Percentiles rank a stretch among this genome's conserved stretches.
These are phyloP conservation scores for Parthenolecanium corni DNA, from an alignment of 2,888 invertebrate genomes.

Conservation along the genomic window DNA sequence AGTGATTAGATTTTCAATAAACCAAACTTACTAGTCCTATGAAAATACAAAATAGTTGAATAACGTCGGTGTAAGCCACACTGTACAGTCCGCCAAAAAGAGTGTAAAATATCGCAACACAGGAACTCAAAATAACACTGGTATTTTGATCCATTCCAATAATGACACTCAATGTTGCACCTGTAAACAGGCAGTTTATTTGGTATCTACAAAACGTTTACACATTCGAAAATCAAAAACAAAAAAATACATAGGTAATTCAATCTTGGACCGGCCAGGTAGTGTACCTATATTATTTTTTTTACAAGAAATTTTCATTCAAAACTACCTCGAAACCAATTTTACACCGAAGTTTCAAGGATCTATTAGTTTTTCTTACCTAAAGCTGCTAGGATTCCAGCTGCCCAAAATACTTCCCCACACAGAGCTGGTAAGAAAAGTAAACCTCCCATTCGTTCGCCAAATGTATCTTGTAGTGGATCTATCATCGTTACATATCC, in stretches of 20 bases:
- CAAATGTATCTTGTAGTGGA: constrained; percentile 92
- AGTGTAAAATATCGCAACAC: constrained; percentile 94
- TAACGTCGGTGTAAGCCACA: constrained; percentile 97
- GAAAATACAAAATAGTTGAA: constrained; percentile 95
- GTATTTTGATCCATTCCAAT: constrained; percentile 88
- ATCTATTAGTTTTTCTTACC: too few species aligned
- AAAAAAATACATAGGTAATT: not conserved
- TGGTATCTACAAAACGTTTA: not conserved
- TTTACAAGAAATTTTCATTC: too few species aligned
- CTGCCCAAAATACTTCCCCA: constrained; percentile 98
- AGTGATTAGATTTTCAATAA: too few species aligned
- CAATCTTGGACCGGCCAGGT: not conserved
- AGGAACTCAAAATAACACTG: constrained; percentile 88
- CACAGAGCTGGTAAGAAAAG: constrained; percentile 91
- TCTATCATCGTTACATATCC: constrained; percentile 98
- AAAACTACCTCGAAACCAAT: too few species aligned
- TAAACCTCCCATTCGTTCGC: constrained; percentile 93
- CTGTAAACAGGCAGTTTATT: too few species aligned
- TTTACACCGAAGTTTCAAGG: too few species aligned
- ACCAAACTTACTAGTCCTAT: constrained; percentile 62
- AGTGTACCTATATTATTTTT: not conserved
- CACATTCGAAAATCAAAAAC: not conserved
- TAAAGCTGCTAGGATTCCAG: constrained; percentile 89
- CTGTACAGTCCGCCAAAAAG: constrained; percentile 95
- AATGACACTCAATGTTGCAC: constrained; percentile 92